Evolutionary conservation across 2,797 vertebrate genomes (phyloP).

Genomic region (Pogonophryne albipinna): DNA sequence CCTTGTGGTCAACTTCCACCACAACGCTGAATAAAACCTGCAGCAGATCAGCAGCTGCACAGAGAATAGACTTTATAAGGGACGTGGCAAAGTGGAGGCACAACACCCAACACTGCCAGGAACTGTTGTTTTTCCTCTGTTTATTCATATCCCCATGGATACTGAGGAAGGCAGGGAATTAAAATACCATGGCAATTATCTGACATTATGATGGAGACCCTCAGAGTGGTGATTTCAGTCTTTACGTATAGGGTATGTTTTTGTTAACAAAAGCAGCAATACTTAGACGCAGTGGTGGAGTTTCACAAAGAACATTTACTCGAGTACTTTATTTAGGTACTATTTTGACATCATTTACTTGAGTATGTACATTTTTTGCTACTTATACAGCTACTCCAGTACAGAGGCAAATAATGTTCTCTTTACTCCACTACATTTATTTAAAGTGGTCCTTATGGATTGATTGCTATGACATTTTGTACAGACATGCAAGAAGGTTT

Average conservation of each 20-base stretch:
- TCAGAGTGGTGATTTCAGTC: conserved; percentile 10
- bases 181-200: conserved; percentile 70
- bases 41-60: conserved; percentile 66
- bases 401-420: no score
- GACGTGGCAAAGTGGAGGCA: conserved; percentile 78
- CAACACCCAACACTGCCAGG: conserved; percentile 72
- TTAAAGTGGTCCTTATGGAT: background rate
- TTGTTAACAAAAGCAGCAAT: no score
- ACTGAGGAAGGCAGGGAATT: conserved; percentile 72
- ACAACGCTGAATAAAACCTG: conserved; percentile 65
- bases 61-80: conserved; percentile 77
- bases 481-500: background rate
- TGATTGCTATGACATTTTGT: no score
- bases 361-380: no score
- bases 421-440: no score
- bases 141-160: conserved; percentile 75
- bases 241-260: no score
- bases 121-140: conserved; percentile 78
- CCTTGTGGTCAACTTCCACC: conserved; percentile 72
- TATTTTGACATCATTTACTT: no score
- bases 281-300: no score
- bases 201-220: conserved; percentile 49
- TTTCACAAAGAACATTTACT: no score
- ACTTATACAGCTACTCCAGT: no score
- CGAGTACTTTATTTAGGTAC: no score